Percentiles rank a stretch among this genome's conserved stretches.
Evolutionary conservation across 2,113 vertebrate species (phyloP).

Genomic region (Vicugna pacos): DNA sequence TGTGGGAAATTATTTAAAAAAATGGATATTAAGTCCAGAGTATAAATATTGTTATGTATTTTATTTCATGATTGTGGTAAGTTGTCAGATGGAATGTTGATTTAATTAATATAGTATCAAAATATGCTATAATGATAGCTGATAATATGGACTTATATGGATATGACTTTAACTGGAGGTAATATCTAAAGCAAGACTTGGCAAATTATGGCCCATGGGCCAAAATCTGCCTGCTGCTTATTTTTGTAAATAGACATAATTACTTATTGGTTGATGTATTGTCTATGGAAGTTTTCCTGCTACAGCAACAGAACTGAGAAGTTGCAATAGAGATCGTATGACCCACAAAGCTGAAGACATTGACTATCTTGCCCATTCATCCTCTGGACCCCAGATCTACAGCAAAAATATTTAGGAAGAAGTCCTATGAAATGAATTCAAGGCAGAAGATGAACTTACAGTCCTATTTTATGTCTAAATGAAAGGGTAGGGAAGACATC

Average conservation of each 20-base stretch:
- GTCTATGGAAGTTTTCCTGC: neutral
- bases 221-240: neutral
- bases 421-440: neutral
- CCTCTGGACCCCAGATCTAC: neutral
- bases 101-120: constrained; percentile 14
- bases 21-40: neutral
- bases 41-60: neutral
- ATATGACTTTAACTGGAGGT: neutral
- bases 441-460: neutral
- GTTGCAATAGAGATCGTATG: neutral
- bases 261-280: neutral
- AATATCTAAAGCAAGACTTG: neutral
- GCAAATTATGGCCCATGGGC: neutral
- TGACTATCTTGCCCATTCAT: neutral
- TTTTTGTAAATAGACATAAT: neutral
- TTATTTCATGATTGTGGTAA: constrained; percentile 14
- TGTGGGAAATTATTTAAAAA: neutral
- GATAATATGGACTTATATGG: neutral
- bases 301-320: neutral
- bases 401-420: neutral
- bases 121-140: neutral
- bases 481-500: neutral
- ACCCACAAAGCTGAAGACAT: neutral
- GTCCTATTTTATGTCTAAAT: neutral
- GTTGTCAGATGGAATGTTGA: neutral